Percentiles rank a stretch among this genome's conserved stretches.
Conservation (phyloP, 2,797 vertebrate species). For the Helostoma temminkii region DNA sequence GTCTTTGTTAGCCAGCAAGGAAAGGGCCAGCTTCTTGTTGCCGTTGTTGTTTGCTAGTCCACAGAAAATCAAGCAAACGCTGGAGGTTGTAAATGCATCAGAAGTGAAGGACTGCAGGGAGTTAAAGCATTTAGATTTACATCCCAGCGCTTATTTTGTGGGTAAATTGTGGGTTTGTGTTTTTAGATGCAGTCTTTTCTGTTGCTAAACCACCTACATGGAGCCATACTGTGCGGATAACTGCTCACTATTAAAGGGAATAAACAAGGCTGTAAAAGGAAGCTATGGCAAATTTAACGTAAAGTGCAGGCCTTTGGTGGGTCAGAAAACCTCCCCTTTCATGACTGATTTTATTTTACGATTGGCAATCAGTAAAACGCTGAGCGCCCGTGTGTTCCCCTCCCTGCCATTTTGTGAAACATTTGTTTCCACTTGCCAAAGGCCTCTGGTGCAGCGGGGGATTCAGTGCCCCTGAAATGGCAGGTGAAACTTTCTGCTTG, state of each 20-base stretch:
- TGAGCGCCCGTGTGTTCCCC: conserved; percentile 86
- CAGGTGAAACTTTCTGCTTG: conserved; percentile 85
- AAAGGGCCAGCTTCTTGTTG: conserved; percentile 81
- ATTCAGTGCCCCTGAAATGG: conserved; percentile 81
- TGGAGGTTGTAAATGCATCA: conserved; percentile 68
- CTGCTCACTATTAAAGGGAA: conserved; percentile 79
- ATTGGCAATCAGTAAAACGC: conserved; percentile 90
- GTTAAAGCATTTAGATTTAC: conserved; percentile 68
- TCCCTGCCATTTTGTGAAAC: conserved; percentile 86
- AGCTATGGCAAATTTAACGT: conserved; percentile 72
- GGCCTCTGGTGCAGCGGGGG: conserved; percentile 81
- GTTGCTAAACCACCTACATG: conserved; percentile 79
- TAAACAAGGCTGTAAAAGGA: conserved; percentile 81
- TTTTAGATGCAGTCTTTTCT: conserved; percentile 83
- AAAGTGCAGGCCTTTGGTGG: conserved; percentile 71
- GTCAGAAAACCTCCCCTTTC: conserved; percentile 85
- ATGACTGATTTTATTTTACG: conserved; percentile 89
- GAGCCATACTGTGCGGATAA: conserved; percentile 81
- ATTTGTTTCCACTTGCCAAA: conserved; percentile 85
- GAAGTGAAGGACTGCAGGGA: conserved; percentile 71
- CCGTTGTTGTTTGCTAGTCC: conserved; percentile 76
- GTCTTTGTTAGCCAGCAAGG: conserved; percentile 64
- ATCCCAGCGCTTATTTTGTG: conserved; percentile 61
- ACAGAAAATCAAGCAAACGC: conserved; percentile 74
- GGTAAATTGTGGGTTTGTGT: conserved; percentile 71